These are phyloP conservation scores for Chaetodon trifascialis DNA, from an alignment of 2,113 vertebrate species.

Conservation along the genomic window DNA sequence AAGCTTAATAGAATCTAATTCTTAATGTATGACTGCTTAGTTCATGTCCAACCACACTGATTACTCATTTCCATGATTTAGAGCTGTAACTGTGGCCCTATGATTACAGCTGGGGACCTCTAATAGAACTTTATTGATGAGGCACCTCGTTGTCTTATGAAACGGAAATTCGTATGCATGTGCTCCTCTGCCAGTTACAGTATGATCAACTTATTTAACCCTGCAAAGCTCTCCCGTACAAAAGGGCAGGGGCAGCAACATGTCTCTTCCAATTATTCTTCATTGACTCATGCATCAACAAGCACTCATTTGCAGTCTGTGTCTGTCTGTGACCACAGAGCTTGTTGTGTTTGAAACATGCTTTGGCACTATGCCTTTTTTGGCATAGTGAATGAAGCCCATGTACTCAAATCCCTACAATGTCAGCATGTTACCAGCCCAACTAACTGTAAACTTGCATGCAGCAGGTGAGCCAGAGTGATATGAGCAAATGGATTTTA, in stretches of 20 bases:
- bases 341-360: background rate
- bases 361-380: background rate
- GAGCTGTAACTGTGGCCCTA: constrained; percentile 2
- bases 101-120: constrained; percentile 27
- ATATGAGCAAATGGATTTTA: no score
- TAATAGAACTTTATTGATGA: constrained; percentile 35
- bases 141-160: constrained; percentile 32
- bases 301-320: background rate
- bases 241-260: constrained; percentile 5
- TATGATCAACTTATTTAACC: constrained; percentile 39
- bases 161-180: constrained; percentile 34
- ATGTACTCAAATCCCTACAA: background rate
- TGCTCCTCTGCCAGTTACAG: constrained; percentile 8
- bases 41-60: constrained; percentile 17
- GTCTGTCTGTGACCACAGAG: background rate
- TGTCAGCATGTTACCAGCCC: background rate
- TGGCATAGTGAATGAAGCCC: background rate
- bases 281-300: background rate
- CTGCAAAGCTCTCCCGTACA: background rate
- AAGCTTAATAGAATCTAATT: constrained; percentile 3
- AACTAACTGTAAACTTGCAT: background rate
- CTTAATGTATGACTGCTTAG: background rate
- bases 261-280: constrained; percentile 9
- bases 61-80: constrained; percentile 20
- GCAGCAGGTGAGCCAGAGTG: background rate